Base-by-base conservation (phyloP, 2,797 vertebrate genomes). In the Tenualosa thibaudeaui region DNA sequence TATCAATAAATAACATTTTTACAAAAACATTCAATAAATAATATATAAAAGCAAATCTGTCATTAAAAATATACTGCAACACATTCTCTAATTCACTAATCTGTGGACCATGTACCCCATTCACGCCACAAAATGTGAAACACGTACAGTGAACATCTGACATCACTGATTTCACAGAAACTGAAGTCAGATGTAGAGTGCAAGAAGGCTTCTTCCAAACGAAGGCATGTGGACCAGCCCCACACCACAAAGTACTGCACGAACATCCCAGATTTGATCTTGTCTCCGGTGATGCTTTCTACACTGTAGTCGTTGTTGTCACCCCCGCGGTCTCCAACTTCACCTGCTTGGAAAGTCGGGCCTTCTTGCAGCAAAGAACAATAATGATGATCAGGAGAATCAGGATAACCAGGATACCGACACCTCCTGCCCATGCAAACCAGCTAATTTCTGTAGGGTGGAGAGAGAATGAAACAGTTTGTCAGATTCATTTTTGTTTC, bases 161-260 rank as follows among this genome's bases (percentile, higher is more conserved):
- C 19, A 58, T n/a, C 1, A 8, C 12, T 53, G 94, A 46, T 95
- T 96, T 96, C 94, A 94, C 3, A 92, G 93, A 95, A 96, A 95
- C 94, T 88, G 83, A 37, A 31, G 15, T 46, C 71, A 43, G 71
- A 19, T 46, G 37, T 9, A 10, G 75, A 56, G 43, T 43, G 19
- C 68, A 83, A 54, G 56, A 24, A 17, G 40, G 81, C 85, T 9
- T 5, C 0, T 15, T 12, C 51, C 82, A 86, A 40, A 60, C 8
- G 10, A 17, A 9, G 19, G 62, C 0, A 4, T 78, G 31, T 46
- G 71, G 71, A 22, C 71, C 71, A 78, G 71, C 71, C 71, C 46
- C 71, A 40, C 40, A 46, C 71, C 15, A 7, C 12, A 78, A 78
- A 78, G 40, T 46, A 19, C 31, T 43, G 68, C 46, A 46, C 37